Evolutionary conservation across 1,140 invertebrate species (phyloP), one percentile per base, ranked within the genome.

Genomic region (Nymphalis io): DNA sequence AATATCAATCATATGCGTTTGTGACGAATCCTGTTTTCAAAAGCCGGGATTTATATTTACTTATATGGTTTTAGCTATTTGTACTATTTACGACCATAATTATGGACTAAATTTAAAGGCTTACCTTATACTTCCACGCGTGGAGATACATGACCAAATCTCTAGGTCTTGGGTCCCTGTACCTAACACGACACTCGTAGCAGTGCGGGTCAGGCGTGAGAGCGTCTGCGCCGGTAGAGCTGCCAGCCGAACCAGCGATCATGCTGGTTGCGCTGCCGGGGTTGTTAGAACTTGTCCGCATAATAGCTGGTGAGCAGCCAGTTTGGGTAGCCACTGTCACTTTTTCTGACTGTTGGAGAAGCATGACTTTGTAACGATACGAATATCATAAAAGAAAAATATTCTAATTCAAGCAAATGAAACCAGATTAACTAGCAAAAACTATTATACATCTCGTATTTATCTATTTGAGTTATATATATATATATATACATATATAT

Each of bases 121-220:
- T 20, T 27, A 94, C 96, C 93, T 95, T 95, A 87, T 98, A 99
- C 81, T 95, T 96, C 94, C 97, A 97, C 16, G 98, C 98, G 90
- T 99, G 98, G 15, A 99, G 93, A 89, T 98, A 99, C 96, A 99
- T 98, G 67, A 98, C 95, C 16, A 99, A 93, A 85, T 99, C 97
- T 70, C 95, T 94, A 0, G 97, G 96, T 67, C 96, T 95, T 0
- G 98, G 98, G 88, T 99, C 98, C 67, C 96, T 93, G 91, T 97
- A 98, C 60, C 96, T 94, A 13, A 97, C 95, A 87, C 97, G 96
- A 89, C 98, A 99, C 88, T 98, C 97, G 85, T 96, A 96, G 92
- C 98, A 99, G 83, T 98, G 95, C 3, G 95, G 94, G 83, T 98
- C 97, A 3, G 95, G 92, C 1, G 95, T 95, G 87, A 97, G 94